Base-by-base conservation (phyloP, 2,113 vertebrate species). In the Oryzias curvinotus region DNA sequence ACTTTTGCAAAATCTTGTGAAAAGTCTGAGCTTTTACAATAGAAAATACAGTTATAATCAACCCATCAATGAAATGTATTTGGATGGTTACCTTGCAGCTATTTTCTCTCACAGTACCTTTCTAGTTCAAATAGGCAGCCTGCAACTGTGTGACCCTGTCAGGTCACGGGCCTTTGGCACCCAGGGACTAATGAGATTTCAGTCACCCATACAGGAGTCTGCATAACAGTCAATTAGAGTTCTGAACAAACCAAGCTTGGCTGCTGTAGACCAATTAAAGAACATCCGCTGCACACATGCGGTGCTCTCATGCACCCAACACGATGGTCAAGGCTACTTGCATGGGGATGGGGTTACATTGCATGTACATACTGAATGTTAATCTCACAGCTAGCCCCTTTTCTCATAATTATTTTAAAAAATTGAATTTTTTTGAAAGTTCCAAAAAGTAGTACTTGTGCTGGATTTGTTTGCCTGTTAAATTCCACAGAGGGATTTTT, bases 201-300 rank as follows among this genome's bases (percentile, higher is more conserved):
- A 57, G 71, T 84, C 53, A 48, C 62, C 51, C 68, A 48, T 54
- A 47, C 44, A 45, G 13, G 55, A 78, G 69, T 74, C 78, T 57
- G 51, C 28, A 36, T 42, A 46, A 57, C 55, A 75, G 60, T 71
- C 79, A 77, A 77, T 78, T 77, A 81, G 46, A 76, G 70, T 28
- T 78, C 81, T 51, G 70, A 73, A 57, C 71, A 62, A 76, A 74
- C 68, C 69, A 68, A 72, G 46, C 65, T 76, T 71, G 68, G 73
- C 70, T 45, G 46, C 57, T 54, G 50, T 18, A 1, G 36, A 44
- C 23, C 67, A 81, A 86, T 87, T 87, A 85, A 56, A 57, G 51
- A 49, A 44, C 47, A 49, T 62, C 68, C 83, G 84, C 84, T 83
- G 82, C 80, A 70, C 73, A 65, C 48, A 61, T 59, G 59, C 65